Evolutionary conservation across 2,888 invertebrate genomes (phyloP).

Genomic region (Cheilosia soror): DNA sequence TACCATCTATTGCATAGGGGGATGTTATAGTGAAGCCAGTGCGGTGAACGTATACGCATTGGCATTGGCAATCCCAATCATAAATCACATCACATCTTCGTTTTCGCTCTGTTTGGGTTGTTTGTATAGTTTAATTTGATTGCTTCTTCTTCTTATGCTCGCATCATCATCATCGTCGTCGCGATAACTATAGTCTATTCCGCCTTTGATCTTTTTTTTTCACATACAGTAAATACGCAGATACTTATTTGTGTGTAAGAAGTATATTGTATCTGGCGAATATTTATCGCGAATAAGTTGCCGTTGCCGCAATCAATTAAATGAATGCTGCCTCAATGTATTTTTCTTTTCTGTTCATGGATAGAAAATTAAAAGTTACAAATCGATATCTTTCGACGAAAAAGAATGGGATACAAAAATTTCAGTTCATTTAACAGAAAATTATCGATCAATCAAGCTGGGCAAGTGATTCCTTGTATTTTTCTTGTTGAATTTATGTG

Average conservation of each 20-base stretch:
- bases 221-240: slow-evolving; percentile 12
- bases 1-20: not conserved
- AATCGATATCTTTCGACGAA: slow-evolving; percentile 57
- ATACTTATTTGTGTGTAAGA: slow-evolving; percentile 7
- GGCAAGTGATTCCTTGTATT: slow-evolving; percentile 62
- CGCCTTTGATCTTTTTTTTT: slow-evolving; percentile 48
- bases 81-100: slow-evolving; percentile 68
- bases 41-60: slow-evolving; percentile 21
- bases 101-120: slow-evolving; percentile 31
- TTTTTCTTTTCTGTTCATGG: slow-evolving; percentile 34
- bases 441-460: slow-evolving; percentile 74
- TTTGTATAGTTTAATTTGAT: slow-evolving; percentile 47
- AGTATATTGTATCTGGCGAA: slow-evolving; percentile 16
- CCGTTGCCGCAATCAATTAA: slow-evolving; percentile 51
- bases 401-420: slow-evolving; percentile 62
- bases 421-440: slow-evolving; percentile 69
- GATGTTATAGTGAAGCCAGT: no score
- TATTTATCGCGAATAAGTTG: slow-evolving; percentile 39
- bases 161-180: slow-evolving; percentile 20
- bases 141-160: slow-evolving; percentile 6
- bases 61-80: slow-evolving; percentile 63
- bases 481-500: slow-evolving; percentile 17
- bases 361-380: slow-evolving; percentile 73
- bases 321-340: slow-evolving; percentile 25
- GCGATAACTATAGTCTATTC: slow-evolving; percentile 41